A percentile compares a stretch with the other conserved stretches of the same genome.
Evolutionary conservation across 1,140 invertebrate species (phyloP).

Genomic region (Hormaphis cornu): DNA sequence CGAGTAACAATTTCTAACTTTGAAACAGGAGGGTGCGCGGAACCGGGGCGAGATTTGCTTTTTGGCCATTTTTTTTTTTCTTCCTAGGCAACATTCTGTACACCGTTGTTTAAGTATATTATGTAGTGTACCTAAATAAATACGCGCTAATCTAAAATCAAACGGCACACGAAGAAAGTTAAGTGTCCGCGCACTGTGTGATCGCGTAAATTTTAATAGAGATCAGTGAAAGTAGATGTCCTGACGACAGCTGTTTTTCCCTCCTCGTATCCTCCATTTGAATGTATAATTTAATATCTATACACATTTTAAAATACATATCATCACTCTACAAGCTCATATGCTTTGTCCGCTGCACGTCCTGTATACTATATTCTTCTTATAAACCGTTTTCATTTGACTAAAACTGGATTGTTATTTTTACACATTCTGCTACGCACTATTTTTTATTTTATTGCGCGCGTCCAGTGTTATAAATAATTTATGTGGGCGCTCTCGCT

Average conservation of each 20-base stretch:
- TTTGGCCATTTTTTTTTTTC: too few relatives aligned
- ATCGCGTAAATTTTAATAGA: constrained; percentile 1
- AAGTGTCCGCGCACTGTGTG: neutral
- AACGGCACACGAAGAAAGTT: constrained; percentile 13
- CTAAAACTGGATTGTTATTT: neutral
- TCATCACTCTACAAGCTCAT: neutral
- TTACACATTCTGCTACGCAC: neutral
- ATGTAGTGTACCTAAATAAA: too few relatives aligned
- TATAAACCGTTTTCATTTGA: neutral
- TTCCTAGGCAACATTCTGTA: too few relatives aligned
- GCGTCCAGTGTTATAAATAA: neutral
- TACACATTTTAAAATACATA: too few relatives aligned
- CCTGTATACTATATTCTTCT: too few relatives aligned
- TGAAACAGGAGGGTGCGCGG: too few relatives aligned
- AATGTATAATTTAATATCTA: neutral
- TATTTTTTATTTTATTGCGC: neutral
- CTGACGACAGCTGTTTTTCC: neutral
- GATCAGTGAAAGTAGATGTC: constrained; percentile 22
- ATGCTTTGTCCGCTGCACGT: too few relatives aligned
- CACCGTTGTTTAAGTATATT: too few relatives aligned
- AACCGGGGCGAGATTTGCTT: too few relatives aligned
- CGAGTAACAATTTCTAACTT: too few relatives aligned
- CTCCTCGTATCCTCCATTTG: neutral
- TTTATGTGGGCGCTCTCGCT: too few relatives aligned
- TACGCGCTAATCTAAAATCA: neutral